Base-by-base conservation (phyloP, 2,888 invertebrate species). In the Hemaris fuciformis region DNA sequence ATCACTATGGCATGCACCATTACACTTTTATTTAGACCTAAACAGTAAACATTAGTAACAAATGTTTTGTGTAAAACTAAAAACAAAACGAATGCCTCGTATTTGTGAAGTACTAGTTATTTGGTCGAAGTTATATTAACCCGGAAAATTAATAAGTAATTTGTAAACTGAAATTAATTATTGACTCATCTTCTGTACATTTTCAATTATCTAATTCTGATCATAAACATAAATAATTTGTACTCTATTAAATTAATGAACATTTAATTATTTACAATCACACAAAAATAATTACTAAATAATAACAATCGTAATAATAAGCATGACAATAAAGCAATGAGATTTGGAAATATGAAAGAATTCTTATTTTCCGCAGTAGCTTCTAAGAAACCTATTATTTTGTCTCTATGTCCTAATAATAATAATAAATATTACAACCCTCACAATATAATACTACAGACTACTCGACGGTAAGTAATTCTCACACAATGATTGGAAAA, bases 231-330 rank as follows among this genome's bases (percentile, higher is more conserved):
- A 85, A 88, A 84, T 88, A 87, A 84, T 91, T 91, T 91, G 91
- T 91, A 91, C 91, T 90, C 83, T 88, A 84, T 89, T 90, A 90
- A 85, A 83, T 83, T 84, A 87, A 84, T 86, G 85, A 83, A 89
- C 86, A 84, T 83, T 83, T 74, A 80, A 83, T 83, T 88, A 89
- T 87, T 84, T 87, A 88, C 85, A 88, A 81, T 83, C 76, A 82
- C 77, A 80, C 76, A 80, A 75, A 70, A 75, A 75, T 70, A 63
- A 74, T 77, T 69, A 69, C 74, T 81, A 81, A 71, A n/a, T n/a
- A 74, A 70, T 77, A 75, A 77, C 71, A 71, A 66, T 70, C 68
- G 74, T 75, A 72, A 74, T 71, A 79, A 77, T 74, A 73, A 73
- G 71, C 74, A 79, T 73, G 70, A 72, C 72, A 71, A 68, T 74